Conservation (phyloP, 2,888 invertebrate genomes). For the Dynastes tityus region DNA sequence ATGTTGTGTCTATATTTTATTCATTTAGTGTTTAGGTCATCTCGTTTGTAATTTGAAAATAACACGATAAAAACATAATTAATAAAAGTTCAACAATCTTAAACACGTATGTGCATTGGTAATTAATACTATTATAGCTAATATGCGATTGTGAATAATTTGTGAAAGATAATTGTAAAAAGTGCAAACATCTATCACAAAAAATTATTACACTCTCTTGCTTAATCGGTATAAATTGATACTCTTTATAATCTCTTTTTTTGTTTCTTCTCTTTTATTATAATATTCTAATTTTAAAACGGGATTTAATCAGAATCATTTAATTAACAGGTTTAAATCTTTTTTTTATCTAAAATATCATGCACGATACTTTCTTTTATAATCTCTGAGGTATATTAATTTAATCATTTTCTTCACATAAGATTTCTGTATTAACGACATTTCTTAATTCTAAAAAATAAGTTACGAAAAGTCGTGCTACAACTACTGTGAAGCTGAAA, state of each 20-base stretch:
- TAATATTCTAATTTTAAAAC: slow-evolving; percentile 46
- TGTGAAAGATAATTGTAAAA: slow-evolving; percentile 41
- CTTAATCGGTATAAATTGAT: slow-evolving; percentile 41
- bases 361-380: slow-evolving; percentile 50
- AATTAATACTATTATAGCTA: slow-evolving; percentile 24
- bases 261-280: slow-evolving; percentile 37
- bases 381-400: slow-evolving; percentile 52
- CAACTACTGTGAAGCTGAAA: slow-evolving; percentile 50
- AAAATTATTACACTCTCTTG: slow-evolving; percentile 49
- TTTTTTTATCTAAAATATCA: slow-evolving; percentile 50
- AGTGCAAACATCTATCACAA: slow-evolving; percentile 53
- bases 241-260: slow-evolving; percentile 30
- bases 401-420: slow-evolving; percentile 50
- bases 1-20: slow-evolving; percentile 19
- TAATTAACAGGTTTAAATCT: slow-evolving; percentile 51
- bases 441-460: slow-evolving; percentile 52
- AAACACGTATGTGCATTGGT: slow-evolving; percentile 38
- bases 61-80: slow-evolving; percentile 26
- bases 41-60: slow-evolving; percentile 19
- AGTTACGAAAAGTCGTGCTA: slow-evolving; percentile 52
- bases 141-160: slow-evolving; percentile 30
- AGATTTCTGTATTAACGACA: slow-evolving; percentile 53
- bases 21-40: neutral
- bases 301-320: slow-evolving; percentile 49
- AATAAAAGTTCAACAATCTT: slow-evolving; percentile 20